These are phyloP conservation scores for Hoplodrina ambigua DNA, from an alignment of 2,888 invertebrate species.

Conservation along the genomic window DNA sequence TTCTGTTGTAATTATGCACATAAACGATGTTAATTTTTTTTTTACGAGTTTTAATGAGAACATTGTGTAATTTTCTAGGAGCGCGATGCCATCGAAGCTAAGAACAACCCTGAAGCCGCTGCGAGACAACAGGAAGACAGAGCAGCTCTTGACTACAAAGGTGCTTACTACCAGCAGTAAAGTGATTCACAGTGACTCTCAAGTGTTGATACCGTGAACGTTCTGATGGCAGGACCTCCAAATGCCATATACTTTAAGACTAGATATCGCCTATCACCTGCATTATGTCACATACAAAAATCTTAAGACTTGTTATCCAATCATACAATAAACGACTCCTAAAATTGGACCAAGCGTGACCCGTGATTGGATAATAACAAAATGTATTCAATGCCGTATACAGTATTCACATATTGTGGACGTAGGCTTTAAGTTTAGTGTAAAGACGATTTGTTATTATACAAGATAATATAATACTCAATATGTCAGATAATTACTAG, in stretches of 20 bases:
- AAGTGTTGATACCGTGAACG: slow-evolving; percentile 63
- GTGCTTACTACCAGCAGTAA: slow-evolving; percentile 90
- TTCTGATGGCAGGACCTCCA: slow-evolving; percentile 65
- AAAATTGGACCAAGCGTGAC: slow-evolving; percentile 41
- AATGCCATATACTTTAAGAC: slow-evolving; percentile 65
- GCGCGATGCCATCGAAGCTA: slow-evolving; percentile 89
- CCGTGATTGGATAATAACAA: slow-evolving; percentile 43
- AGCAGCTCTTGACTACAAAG: slow-evolving; percentile 91
- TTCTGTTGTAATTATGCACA: neutral
- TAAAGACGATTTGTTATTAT: slow-evolving; percentile 47
- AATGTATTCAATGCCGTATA: slow-evolving; percentile 38
- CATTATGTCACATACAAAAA: slow-evolving; percentile 43
- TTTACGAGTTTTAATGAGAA: neutral
- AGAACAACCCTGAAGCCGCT: slow-evolving; percentile 87
- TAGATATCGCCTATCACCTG: slow-evolving; percentile 47
- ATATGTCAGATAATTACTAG: slow-evolving; percentile 44
- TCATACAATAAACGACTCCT: slow-evolving; percentile 44
- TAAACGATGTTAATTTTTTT: neutral
- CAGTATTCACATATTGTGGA: slow-evolving; percentile 55
- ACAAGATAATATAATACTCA: slow-evolving; percentile 65
- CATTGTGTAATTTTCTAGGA: slow-evolving; percentile 85
- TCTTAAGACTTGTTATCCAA: slow-evolving; percentile 41
- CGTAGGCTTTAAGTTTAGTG: slow-evolving; percentile 56
- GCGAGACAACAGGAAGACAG: slow-evolving; percentile 83
- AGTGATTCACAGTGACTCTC: slow-evolving; percentile 57